Evolutionary conservation across 2,888 invertebrate genomes (phyloP).

Genomic region (Drosophila anomelani): DNA sequence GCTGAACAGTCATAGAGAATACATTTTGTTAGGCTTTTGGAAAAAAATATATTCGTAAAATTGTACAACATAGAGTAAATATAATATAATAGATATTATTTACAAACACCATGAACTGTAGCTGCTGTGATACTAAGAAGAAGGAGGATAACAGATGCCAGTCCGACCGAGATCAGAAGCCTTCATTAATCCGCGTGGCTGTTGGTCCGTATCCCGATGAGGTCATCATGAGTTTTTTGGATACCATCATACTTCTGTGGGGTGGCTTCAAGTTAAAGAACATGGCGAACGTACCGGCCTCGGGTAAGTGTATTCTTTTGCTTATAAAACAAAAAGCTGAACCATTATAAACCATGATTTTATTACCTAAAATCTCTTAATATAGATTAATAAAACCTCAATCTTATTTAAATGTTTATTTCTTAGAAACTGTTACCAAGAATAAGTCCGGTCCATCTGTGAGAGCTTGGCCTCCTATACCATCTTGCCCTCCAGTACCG

Average conservation of each 20-base stretch:
- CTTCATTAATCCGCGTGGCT: slow-evolving; percentile 40
- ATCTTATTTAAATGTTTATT: not conserved
- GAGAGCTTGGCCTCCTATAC: not conserved
- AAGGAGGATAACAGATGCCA: not conserved
- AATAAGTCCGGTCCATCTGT: not conserved
- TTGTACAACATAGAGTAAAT: slow-evolving; percentile 9
- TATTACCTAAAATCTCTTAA: not conserved
- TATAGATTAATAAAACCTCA: not conserved
- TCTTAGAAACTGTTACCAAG: not conserved
- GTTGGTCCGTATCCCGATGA: slow-evolving; percentile 81
- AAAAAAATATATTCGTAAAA: slow-evolving; percentile 11
- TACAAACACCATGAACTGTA: slow-evolving; percentile 13
- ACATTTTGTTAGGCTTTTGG: slow-evolving; percentile 2
- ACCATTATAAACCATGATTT: too few relatives aligned
- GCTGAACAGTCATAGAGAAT: slow-evolving; percentile 20
- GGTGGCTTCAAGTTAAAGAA: slow-evolving; percentile 58
- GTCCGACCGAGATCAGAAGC: not conserved
- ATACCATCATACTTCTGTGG: slow-evolving; percentile 67
- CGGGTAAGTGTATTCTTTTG: not conserved
- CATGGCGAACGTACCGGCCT: not conserved
- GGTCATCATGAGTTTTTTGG: slow-evolving; percentile 67
- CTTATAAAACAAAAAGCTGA: not conserved
- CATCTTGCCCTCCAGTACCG: not conserved
- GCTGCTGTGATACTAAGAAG: not conserved
- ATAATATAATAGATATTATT: not conserved